phyloP scores from a whole-genome alignment of 2,888 invertebrate genomes.

The Noctua fimbriata region DNA sequence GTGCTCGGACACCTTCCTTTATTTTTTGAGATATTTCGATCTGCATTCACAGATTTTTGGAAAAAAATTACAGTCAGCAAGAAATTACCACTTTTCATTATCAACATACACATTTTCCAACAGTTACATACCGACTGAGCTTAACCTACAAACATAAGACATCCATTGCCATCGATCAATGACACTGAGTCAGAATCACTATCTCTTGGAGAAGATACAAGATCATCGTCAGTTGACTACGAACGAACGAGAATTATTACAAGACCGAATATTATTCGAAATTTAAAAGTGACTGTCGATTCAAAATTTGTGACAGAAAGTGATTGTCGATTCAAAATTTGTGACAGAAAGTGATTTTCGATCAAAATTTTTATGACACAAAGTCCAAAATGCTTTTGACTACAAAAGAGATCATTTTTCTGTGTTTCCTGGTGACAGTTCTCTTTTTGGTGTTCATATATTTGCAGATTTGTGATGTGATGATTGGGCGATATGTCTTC shows the following conservation, averaged over 20 bases:
- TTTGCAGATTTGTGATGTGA: conserved; percentile 81
- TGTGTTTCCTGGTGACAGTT: conserved; percentile 74
- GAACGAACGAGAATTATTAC: conserved; percentile 46
- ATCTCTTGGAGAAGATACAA: conserved; percentile 28
- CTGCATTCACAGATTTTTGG: not conserved
- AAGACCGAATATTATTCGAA: conserved; percentile 28
- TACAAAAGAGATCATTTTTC: conserved; percentile 77
- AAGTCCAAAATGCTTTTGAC: conserved; percentile 78
- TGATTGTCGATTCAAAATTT: conserved; percentile 37
- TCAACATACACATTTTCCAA: conserved; percentile 6
- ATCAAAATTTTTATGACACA: not conserved
- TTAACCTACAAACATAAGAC: not conserved
- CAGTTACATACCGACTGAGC: not conserved
- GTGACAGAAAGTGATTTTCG: not conserved
- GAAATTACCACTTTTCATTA: not conserved
- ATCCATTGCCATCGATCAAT: conserved; percentile 44
- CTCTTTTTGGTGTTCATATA: conserved; percentile 79
- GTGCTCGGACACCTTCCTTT: too few species aligned
- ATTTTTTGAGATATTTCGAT: not conserved
- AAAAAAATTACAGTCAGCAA: not conserved
- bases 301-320: conserved; percentile 31
- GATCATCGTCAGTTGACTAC: conserved; percentile 38
- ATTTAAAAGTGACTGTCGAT: not conserved
- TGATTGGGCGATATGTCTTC: conserved; percentile 79
- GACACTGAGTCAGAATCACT: conserved; percentile 33